These are phyloP conservation scores for Hemiprocne comata DNA, from an alignment of 2,113 vertebrate genomes.

Conservation along the genomic window DNA sequence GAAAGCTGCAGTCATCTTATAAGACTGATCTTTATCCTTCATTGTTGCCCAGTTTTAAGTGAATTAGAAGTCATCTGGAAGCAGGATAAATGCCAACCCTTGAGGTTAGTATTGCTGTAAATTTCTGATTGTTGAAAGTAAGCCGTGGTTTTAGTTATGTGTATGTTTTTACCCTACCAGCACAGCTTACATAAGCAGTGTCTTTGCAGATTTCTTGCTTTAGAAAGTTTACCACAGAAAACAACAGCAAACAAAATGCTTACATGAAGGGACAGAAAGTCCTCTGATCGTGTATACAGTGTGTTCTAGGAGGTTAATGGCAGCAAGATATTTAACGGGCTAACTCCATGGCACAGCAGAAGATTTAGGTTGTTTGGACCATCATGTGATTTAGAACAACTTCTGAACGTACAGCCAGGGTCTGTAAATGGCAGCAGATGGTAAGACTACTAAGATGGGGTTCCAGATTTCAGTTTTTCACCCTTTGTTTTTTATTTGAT, in stretches of 20 bases:
- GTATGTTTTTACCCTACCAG: background rate
- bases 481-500: too few species aligned
- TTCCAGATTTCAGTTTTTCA: too few species aligned
- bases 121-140: background rate
- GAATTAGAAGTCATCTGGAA: background rate
- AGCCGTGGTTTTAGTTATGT: background rate
- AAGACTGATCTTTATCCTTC: background rate
- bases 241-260: background rate
- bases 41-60: background rate
- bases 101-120: background rate
- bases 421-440: background rate
- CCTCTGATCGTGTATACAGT: fast-evolving
- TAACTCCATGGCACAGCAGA: background rate
- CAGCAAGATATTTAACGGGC: background rate
- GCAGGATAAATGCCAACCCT: background rate
- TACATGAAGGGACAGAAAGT: background rate
- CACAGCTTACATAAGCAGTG: background rate
- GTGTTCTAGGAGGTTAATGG: background rate
- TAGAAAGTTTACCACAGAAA: background rate
- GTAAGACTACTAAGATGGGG: background rate
- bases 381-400: background rate
- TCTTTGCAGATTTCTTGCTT: background rate
- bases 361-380: background rate
- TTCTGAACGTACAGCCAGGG: background rate
- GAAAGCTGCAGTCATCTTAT: background rate